A percentile compares a stretch with the other conserved stretches of the same genome.
Conservation (phyloP, 2,113 vertebrate genomes). For the Cyanoliseus patagonus region DNA sequence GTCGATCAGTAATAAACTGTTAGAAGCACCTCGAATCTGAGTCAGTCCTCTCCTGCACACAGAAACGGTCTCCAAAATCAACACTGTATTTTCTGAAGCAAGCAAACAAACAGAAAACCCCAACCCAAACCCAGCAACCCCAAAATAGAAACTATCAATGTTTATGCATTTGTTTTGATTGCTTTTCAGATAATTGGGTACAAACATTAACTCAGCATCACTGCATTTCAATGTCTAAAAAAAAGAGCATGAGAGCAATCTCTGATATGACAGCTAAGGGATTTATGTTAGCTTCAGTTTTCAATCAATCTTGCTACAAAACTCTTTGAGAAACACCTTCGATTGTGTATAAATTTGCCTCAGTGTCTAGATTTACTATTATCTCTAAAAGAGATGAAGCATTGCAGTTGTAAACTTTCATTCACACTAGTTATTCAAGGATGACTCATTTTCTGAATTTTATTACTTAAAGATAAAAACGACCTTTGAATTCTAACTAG, state of each 20-base stretch:
- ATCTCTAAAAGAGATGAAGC: background rate
- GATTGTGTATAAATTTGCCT: background rate
- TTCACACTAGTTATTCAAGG: background rate
- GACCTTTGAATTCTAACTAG: background rate
- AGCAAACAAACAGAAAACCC: background rate
- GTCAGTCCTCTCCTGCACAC: background rate
- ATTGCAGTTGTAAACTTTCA: background rate
- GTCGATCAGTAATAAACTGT: background rate
- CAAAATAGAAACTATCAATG: background rate
- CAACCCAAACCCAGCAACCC: background rate
- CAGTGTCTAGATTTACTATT: background rate
- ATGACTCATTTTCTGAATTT: conserved; percentile 21
- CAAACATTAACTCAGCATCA: background rate
- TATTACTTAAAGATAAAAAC: conserved; percentile 20
- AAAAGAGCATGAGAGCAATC: background rate
- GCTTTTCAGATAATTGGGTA: background rate
- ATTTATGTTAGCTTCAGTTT: background rate
- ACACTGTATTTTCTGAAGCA: conserved; percentile 1
- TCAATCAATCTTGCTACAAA: background rate
- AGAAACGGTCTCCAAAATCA: background rate
- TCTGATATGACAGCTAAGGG: background rate
- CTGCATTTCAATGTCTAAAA: background rate
- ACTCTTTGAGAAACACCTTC: conserved; percentile 3
- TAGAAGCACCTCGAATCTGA: background rate
- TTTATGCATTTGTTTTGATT: conserved; percentile 26